A percentile compares a stretch with the other conserved stretches of the same genome.
These are phyloP conservation scores for Thalassophryne amazonica DNA, from an alignment of 2,797 vertebrate species.

Conservation along the genomic window DNA sequence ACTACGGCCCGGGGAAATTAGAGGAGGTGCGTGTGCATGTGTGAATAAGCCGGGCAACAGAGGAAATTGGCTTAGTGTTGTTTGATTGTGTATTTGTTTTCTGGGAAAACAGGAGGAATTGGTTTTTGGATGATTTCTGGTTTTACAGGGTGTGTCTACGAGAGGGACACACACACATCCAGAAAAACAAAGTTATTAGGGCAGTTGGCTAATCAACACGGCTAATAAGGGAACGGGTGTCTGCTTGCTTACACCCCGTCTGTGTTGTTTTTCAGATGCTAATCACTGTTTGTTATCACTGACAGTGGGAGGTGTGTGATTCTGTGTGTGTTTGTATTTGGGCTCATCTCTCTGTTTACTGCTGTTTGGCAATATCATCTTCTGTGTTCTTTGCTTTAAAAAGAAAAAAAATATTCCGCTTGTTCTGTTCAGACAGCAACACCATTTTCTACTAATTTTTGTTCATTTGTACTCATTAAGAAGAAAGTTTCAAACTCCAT, in stretches of 20 bases:
- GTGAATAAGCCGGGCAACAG: constrained; percentile 59
- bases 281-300: constrained; percentile 77
- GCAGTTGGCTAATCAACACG: constrained; percentile 67
- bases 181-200: constrained; percentile 78
- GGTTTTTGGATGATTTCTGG: constrained; percentile 56
- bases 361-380: constrained; percentile 34
- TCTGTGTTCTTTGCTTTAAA: constrained; percentile 40
- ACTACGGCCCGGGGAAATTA: constrained; percentile 79
- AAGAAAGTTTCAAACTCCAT: too few relatives aligned
- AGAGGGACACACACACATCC: constrained; percentile 59
- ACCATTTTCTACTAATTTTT: too few relatives aligned
- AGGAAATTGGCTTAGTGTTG: constrained; percentile 81
- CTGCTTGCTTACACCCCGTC: constrained; percentile 66
- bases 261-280: constrained; percentile 75
- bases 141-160: constrained; percentile 58
- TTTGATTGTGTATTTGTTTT: constrained; percentile 81
- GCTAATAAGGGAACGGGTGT: constrained; percentile 69
- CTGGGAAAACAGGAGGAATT: constrained; percentile 63
- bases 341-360: constrained; percentile 42
- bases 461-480: too few relatives aligned
- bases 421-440: constrained; percentile 10
- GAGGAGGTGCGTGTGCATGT: constrained; percentile 57
- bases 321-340: constrained; percentile 39
- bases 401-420: constrained; percentile 32
- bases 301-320: constrained; percentile 61